These are phyloP conservation scores for Oryzias celebensis DNA, from an alignment of 2,113 vertebrate species.

Conservation along the genomic window DNA sequence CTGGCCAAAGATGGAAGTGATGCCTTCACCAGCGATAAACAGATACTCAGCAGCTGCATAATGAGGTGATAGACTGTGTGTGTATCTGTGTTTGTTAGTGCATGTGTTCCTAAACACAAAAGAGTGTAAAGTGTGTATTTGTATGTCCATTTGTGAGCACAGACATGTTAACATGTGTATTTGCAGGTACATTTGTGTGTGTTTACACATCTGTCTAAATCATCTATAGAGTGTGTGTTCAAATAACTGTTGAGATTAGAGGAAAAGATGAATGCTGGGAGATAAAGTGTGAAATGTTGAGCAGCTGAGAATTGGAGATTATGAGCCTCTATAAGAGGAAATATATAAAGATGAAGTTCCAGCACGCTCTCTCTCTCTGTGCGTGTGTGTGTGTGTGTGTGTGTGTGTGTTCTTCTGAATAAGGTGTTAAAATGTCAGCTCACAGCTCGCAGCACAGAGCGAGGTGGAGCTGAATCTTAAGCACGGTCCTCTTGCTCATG, in stretches of 20 bases:
- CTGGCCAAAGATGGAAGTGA: too few relatives aligned
- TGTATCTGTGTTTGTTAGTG: too few relatives aligned
- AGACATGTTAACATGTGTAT: too few relatives aligned
- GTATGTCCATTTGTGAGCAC: not conserved
- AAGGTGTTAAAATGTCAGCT: conserved; percentile 43
- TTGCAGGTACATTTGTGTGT: not conserved
- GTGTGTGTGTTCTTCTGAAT: conserved; percentile 29
- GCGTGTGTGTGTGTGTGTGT: conserved; percentile 5
- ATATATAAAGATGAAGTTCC: conserved; percentile 23
- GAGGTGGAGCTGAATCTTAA: conserved; percentile 37
- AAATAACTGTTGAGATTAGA: conserved; percentile 39
- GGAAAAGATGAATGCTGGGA: conserved; percentile 18
- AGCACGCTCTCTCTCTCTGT: not conserved
- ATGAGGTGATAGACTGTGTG: too few relatives aligned
- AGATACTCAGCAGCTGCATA: too few relatives aligned
- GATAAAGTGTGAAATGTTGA: conserved; percentile 53
- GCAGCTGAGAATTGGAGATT: conserved; percentile 29
- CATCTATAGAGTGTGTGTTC: conserved; percentile 19
- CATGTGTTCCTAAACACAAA: too few relatives aligned
- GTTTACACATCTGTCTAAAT: too few relatives aligned
- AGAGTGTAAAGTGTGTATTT: too few relatives aligned
- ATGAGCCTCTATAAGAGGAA: conserved; percentile 18
- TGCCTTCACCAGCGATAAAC: too few relatives aligned
- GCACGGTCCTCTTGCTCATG: conserved; percentile 32
- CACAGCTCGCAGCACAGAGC: conserved; percentile 33